A percentile compares a stretch with the other conserved stretches of the same genome.
Evolutionary conservation across 1,140 invertebrate genomes (phyloP).

Genomic region (Ceratosolen solmsi): DNA sequence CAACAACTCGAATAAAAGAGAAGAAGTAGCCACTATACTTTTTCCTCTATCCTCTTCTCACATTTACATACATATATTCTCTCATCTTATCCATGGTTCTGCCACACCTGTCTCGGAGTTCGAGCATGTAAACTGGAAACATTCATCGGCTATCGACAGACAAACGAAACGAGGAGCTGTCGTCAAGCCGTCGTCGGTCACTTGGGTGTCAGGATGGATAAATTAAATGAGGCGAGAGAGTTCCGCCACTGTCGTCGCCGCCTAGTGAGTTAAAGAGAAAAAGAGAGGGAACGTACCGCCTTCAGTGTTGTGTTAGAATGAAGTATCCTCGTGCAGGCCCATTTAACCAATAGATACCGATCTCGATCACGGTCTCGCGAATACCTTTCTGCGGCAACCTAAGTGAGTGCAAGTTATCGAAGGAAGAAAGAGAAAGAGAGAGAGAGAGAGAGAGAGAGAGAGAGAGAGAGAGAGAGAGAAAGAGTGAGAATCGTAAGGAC

Average conservation of each 20-base stretch:
- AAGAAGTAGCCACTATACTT: background rate
- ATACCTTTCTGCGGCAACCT: slow-evolving; percentile 56
- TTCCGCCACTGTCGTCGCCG: background rate
- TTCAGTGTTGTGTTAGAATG: slow-evolving; percentile 66
- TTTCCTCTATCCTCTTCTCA: background rate
- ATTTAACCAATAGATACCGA: slow-evolving; percentile 69
- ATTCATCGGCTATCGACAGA: slow-evolving; percentile 56
- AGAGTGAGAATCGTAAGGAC: background rate
- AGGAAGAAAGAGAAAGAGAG: background rate
- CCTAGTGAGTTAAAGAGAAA: background rate
- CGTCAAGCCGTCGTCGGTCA: slow-evolving; percentile 46
- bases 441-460: background rate
- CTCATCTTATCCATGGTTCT: background rate
- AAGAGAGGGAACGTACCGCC: slow-evolving; percentile 42
- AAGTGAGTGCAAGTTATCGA: background rate
- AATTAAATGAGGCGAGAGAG: slow-evolving; percentile 65
- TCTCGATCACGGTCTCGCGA: slow-evolving; percentile 63
- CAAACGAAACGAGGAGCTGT: slow-evolving; percentile 13
- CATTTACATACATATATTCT: background rate
- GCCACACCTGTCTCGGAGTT: slow-evolving; percentile 14
- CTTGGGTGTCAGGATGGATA: slow-evolving; percentile 60
- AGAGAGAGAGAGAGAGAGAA: background rate
- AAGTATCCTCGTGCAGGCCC: slow-evolving; percentile 65
- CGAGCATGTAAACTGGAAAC: slow-evolving; percentile 54
- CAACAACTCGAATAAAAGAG: slow-evolving; percentile 46